These are phyloP conservation scores for Lypha dubia DNA, from an alignment of 2,888 invertebrate species.

Conservation along the genomic window DNA sequence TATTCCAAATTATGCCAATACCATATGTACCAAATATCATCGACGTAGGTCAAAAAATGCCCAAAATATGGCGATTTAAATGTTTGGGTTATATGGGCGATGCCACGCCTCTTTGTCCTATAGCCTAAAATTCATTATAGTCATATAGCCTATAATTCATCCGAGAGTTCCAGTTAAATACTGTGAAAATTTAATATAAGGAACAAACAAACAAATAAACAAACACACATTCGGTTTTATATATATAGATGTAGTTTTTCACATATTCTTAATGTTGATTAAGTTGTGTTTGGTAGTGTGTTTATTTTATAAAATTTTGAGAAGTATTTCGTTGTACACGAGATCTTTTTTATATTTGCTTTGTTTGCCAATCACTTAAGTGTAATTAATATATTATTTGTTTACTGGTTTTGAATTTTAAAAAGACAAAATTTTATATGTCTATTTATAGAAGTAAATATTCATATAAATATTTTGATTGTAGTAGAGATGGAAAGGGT, in stretches of 20 bases:
- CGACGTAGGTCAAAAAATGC: too few species aligned
- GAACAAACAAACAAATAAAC: too few species aligned
- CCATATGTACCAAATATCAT: too few species aligned
- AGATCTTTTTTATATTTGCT: slow-evolving; percentile 1
- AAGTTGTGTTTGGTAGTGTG: not conserved
- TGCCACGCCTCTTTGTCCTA: too few species aligned
- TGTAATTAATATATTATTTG: slow-evolving; percentile 58
- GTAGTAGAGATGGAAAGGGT: not conserved
- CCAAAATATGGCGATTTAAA: too few species aligned
- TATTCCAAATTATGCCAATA: too few species aligned
- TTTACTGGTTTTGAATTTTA: slow-evolving; percentile 2
- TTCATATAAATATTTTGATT: not conserved
- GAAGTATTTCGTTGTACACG: slow-evolving; percentile 9
- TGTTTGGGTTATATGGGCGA: too few species aligned
- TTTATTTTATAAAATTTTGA: not conserved
- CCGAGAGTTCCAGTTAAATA: too few species aligned
- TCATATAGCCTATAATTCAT: too few species aligned
- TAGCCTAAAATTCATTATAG: too few species aligned
- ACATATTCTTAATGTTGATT: slow-evolving; percentile 7
- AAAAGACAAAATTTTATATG: not conserved
- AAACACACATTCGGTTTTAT: too few species aligned
- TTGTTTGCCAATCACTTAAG: slow-evolving; percentile 45
- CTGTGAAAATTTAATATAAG: too few species aligned
- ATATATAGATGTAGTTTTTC: slow-evolving; percentile 30
- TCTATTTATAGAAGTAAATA: not conserved